Base-by-base conservation (phyloP, 37 sponge, comb jelly and placozoan genomes). In the Oopsacas minuta region DNA sequence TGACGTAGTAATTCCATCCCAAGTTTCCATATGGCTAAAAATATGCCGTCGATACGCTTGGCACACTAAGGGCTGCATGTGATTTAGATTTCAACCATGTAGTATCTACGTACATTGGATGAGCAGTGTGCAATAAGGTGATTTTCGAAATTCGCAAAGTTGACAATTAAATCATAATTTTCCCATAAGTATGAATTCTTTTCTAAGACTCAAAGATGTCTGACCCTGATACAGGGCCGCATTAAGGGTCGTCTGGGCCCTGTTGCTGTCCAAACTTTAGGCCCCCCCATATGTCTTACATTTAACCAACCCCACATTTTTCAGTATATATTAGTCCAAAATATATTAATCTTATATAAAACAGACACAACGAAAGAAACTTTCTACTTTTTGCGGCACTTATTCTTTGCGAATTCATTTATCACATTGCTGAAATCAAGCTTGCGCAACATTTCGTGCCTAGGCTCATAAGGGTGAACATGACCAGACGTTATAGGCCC, bases 181-280 rank as follows among this genome's bases (percentile, higher is more conserved):
- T n/a, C n/a, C n/a, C n/a, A n/a, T n/a, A n/a, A n/a, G n/a, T n/a
- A n/a, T n/a, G n/a, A n/a, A n/a, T n/a, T n/a, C n/a, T n/a, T n/a
- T n/a, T n/a, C n/a, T n/a, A n/a, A n/a, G n/a, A n/a, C n/a, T n/a
- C n/a, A n/a, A n/a, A n/a, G n/a, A n/a, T n/a, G n/a, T n/a, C n/a
- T n/a, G n/a, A n/a, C n/a, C n/a, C n/a, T n/a, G n/a, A n/a, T n/a
- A n/a, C 75, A 61, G 75, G 75, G 75, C 75, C 75, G 75, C 75
- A 61, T 61, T 61, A 12, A 61, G 30, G 75, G 75, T 61, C 75
- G 75, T 61, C 75, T 61, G 75, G 75, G 75, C 22, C 75, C 75
- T 25, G 75, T 25, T 61, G 75, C 75, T 61, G 75, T 12, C 75
- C 75, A 61, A 61, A 61, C 22, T 61, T n/a, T 61, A 5, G 28